phyloP scores from a whole-genome alignment of 2,888 invertebrate genomes.

The Kryphioiulus occultus region DNA sequence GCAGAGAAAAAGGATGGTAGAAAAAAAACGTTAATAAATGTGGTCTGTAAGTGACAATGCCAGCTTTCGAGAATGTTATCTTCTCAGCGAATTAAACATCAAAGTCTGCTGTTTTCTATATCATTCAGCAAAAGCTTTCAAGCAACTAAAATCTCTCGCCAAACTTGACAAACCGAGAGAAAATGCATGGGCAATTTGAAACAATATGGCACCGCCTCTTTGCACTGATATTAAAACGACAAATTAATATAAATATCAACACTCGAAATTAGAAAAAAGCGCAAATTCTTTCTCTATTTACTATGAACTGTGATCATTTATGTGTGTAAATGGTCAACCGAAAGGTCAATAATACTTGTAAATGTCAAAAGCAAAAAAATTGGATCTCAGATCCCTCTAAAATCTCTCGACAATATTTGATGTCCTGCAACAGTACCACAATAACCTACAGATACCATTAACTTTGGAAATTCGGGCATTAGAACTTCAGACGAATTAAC shows the following conservation, averaged over 20 bases:
- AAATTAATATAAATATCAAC: not conserved
- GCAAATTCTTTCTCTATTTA: not conserved
- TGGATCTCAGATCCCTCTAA: no score
- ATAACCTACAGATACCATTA: no score
- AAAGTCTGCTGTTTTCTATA: slow-evolving; percentile 17
- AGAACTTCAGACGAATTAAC: no score
- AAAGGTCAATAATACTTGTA: no score
- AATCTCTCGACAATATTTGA: no score
- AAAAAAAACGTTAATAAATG: slow-evolving; percentile 37
- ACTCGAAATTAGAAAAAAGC: not conserved
- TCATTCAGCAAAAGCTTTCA: slow-evolving; percentile 8
- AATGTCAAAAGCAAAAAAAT: no score
- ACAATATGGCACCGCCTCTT: not conserved
- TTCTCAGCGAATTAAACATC: slow-evolving; percentile 42
- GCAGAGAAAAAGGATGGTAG: not conserved
- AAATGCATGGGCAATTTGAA: not conserved
- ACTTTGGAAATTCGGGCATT: no score
- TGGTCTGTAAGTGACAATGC: slow-evolving; percentile 31
- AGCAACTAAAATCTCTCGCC: slow-evolving; percentile 16
- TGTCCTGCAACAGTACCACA: no score
- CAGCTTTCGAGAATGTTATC: slow-evolving; percentile 33
- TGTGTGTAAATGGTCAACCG: no score
- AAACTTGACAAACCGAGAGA: not conserved
- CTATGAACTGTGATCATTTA: no score
- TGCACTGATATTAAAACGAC: not conserved